Base-by-base conservation (phyloP, 2,797 vertebrate species). In the Pelobates cultripes region DNA sequence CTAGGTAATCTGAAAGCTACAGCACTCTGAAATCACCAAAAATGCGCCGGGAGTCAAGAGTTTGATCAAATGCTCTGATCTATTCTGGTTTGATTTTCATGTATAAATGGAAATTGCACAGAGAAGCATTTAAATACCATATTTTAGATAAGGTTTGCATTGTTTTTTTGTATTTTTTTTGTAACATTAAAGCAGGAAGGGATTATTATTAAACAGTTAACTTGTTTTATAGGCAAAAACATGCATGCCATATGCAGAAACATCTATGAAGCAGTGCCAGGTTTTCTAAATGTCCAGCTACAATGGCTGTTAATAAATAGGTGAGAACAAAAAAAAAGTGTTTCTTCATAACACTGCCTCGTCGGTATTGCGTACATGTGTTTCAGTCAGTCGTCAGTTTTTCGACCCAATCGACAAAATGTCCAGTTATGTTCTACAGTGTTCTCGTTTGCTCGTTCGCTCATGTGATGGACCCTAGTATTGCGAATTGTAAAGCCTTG, bases 341-440 rank as follows among this genome's bases (percentile, higher is more conserved):
- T 87, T 85, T 81, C 75, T 81, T 55, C 12, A 68, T 51, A 51
- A 67, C 41, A 61, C 3, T 7, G 66, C 7, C 42, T 55, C 5
- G 14, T 28, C 41, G 40, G 17, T n/a, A 3, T 13, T 15, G 55
- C 68, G 43, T 41, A 61, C 77, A 67, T 28, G 3, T 8, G 14
- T 57, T 57, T 12, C 55, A 5, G 66, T 94, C 93, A 99, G 91
- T 99, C 98, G 60, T 98, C 98, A 0, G 96, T 96, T 93, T 99
- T 99, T 87, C 95, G 95, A 81, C 97, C 98, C 75, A 96, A 91
- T 85, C 98, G 92, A 74, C 98, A 99, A 89, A 99, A 99, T 88
- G 98, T 99, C 98, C 98, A 99, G 91, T 99, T 98, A 78, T 99
- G 98, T 87, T 99, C 98, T 86, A 99, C 98, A 0, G 98, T 99